phyloP scores from a whole-genome alignment of 1,140 invertebrate genomes.

The Apolygus lucorum region DNA sequence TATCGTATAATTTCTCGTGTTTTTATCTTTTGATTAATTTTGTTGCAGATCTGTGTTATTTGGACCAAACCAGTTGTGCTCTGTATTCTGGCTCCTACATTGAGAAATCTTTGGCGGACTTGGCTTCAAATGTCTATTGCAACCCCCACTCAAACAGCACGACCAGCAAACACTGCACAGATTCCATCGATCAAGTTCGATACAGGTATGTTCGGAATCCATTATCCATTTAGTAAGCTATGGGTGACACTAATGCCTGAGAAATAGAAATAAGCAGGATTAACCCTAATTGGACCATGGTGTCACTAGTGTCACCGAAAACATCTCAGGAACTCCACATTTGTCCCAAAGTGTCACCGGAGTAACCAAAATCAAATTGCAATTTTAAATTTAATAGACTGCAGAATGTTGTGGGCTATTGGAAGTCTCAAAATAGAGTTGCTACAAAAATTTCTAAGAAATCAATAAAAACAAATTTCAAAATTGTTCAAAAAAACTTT shows the following conservation, averaged over 20 bases:
- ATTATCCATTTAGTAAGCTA: conserved; percentile 1
- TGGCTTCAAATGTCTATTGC: conserved; percentile 62
- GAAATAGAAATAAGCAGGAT: background rate
- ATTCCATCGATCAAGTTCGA: conserved; percentile 71
- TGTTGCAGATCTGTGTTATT: conserved; percentile 59
- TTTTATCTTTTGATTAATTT: background rate
- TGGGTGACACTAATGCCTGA: background rate
- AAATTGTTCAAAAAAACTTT: too few relatives aligned
- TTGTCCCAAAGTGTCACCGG: too few relatives aligned
- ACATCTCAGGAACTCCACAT: too few relatives aligned
- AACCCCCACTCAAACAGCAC: conserved; percentile 74
- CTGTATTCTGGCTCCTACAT: conserved; percentile 72
- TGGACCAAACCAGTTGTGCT: conserved; percentile 85
- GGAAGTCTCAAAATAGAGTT: too few relatives aligned
- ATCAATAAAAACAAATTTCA: too few relatives aligned
- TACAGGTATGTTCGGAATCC: conserved; percentile 48
- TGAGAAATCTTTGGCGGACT: conserved; percentile 51
- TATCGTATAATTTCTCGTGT: background rate
- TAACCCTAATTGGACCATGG: too few relatives aligned
- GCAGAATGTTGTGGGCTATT: too few relatives aligned
- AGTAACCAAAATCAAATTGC: too few relatives aligned
- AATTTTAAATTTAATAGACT: too few relatives aligned
- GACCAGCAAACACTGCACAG: conserved; percentile 62
- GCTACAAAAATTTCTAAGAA: too few relatives aligned
- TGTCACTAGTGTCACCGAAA: too few relatives aligned